Percentiles rank a stretch among this genome's conserved stretches.
Conservation (phyloP, 2,888 invertebrate genomes). For the Pheosia gnoma region DNA sequence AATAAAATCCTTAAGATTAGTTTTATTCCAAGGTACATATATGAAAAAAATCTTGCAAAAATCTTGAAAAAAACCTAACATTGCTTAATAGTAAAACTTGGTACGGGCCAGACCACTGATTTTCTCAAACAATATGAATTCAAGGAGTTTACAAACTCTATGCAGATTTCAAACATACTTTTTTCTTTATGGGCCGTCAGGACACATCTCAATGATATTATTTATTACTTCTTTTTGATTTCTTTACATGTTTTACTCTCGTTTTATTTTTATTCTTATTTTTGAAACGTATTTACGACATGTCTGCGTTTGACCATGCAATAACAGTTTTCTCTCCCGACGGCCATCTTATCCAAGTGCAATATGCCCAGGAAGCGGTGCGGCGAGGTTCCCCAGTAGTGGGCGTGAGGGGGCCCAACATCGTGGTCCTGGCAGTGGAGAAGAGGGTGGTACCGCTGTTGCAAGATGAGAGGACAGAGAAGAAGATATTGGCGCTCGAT, state of each 20-base stretch:
- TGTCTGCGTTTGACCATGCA: slow-evolving; percentile 95
- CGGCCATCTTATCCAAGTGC: slow-evolving; percentile 97
- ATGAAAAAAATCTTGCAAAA: too few relatives aligned
- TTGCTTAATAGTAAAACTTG: too few relatives aligned
- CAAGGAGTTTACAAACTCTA: too few relatives aligned
- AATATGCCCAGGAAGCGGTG: slow-evolving; percentile 99
- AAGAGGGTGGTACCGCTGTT: slow-evolving; percentile 97
- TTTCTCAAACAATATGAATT: too few relatives aligned
- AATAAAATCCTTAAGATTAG: too few relatives aligned
- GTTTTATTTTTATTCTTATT: background rate
- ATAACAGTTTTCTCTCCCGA: slow-evolving; percentile 99
- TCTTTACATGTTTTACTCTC: slow-evolving; percentile 4
- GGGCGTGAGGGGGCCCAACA: slow-evolving; percentile 93
- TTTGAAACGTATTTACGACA: slow-evolving; percentile 15
- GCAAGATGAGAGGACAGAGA: slow-evolving; percentile 97
- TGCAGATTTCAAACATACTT: too few relatives aligned
- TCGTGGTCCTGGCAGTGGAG: slow-evolving; percentile 98
- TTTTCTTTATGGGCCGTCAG: too few relatives aligned
- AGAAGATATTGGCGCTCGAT: slow-evolving; percentile 97
- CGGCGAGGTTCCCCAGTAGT: slow-evolving; percentile 93
- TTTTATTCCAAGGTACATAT: too few relatives aligned
- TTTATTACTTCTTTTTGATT: background rate
- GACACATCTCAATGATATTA: too few relatives aligned
- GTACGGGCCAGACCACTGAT: too few relatives aligned
- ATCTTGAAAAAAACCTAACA: too few relatives aligned